Evolutionary conservation across 2,113 vertebrate genomes (phyloP).

Genomic region (Egretta garzetta): DNA sequence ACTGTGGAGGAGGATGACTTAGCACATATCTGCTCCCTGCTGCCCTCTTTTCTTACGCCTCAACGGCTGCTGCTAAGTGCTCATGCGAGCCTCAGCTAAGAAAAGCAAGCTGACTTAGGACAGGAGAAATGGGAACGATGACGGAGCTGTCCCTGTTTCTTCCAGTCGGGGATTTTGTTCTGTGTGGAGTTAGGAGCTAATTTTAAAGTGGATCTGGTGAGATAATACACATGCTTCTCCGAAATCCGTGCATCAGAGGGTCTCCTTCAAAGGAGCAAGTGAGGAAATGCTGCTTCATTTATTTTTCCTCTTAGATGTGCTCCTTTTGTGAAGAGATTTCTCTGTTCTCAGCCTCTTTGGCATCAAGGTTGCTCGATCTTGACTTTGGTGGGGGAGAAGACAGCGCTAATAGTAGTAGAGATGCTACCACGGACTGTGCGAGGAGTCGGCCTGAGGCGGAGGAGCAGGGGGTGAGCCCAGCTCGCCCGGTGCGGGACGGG

Average conservation of each 20-base stretch:
- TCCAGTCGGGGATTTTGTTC: not conserved
- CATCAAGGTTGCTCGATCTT: rapidly evolving
- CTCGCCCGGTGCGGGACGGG: rapidly evolving
- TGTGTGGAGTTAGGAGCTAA: not conserved
- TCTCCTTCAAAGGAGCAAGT: not conserved
- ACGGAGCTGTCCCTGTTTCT: not conserved
- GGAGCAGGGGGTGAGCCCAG: rapidly evolving
- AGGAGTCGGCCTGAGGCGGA: rapidly evolving
- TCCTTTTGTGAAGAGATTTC: not conserved
- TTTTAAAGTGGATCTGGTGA: conserved; percentile 3
- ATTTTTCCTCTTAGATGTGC: not conserved
- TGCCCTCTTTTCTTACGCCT: not conserved
- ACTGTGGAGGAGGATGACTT: not conserved
- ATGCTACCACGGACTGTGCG: rapidly evolving
- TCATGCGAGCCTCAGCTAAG: not conserved
- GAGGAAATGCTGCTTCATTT: rapidly evolving
- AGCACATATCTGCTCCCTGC: not conserved
- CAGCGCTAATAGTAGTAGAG: rapidly evolving
- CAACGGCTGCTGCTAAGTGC: not conserved
- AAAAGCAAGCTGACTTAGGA: not conserved
- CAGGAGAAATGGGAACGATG: not conserved
- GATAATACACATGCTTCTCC: rapidly evolving
- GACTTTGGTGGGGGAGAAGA: too few relatives aligned
- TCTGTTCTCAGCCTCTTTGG: too few relatives aligned
- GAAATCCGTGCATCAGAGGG: too few relatives aligned